Percentiles rank a stretch among this genome's conserved stretches.
Conservation (phyloP, 2,113 vertebrate species). For the Oxygymnocypris stewartii region DNA sequence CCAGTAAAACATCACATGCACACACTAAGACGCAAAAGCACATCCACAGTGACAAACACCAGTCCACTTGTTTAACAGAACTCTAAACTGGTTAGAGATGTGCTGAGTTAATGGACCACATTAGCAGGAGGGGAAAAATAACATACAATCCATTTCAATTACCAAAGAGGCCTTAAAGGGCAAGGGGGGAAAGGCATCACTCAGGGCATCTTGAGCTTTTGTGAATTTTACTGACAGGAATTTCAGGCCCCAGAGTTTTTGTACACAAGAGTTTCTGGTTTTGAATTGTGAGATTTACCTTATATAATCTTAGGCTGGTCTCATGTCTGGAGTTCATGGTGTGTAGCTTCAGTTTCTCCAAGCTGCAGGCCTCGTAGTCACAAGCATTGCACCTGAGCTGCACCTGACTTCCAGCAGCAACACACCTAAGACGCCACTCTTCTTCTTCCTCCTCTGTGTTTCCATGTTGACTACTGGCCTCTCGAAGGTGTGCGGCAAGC, state of each 20-base stretch:
- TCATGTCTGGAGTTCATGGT: conserved; percentile 90
- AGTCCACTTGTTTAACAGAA: conserved; percentile 90
- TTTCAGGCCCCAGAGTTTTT: not conserved
- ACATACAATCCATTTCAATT: conserved; percentile 90
- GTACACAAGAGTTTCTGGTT: not conserved
- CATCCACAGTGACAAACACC: conserved; percentile 75
- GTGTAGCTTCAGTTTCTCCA: conserved; percentile 95
- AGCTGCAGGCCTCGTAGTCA: conserved; percentile 92
- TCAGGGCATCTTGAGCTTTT: not conserved
- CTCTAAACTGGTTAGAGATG: conserved; percentile 92
- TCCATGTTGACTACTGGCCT: conserved; percentile 67
- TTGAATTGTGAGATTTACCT: conserved; percentile 74
- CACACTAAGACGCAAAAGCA: conserved; percentile 9
- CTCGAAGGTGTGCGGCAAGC: conserved; percentile 94
- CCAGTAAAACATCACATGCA: not conserved
- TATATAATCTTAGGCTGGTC: conserved; percentile 92
- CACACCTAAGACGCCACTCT: conserved; percentile 85
- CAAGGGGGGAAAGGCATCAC: conserved; percentile 66
- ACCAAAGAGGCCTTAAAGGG: conserved; percentile 76
- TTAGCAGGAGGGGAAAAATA: conserved; percentile 88
- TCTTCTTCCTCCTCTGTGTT: conserved; percentile 65
- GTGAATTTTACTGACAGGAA: conserved; percentile 3
- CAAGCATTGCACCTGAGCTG: conserved; percentile 96
- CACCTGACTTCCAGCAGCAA: conserved; percentile 91
- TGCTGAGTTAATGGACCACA: conserved; percentile 91